Percentiles rank a stretch among this genome's conserved stretches.
Conservation (phyloP, 2,797 vertebrate genomes). For the Pseudomugil gertrudae region DNA sequence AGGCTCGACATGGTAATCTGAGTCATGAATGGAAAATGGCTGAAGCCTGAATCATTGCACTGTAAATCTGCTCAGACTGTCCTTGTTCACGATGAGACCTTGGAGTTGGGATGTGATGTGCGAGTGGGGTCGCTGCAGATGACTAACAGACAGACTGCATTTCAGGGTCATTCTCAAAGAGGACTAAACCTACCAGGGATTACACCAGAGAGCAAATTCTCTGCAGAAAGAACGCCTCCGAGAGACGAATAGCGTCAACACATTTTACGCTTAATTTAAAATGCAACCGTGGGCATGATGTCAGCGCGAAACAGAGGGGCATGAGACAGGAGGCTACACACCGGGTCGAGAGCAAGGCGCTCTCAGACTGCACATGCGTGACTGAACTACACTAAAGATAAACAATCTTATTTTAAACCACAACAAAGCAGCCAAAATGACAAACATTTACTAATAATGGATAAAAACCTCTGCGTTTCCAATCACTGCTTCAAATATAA, state of each 20-base stretch:
- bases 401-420: background rate
- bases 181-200: slow-evolving; percentile 50
- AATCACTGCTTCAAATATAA: background rate
- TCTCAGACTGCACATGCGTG: background rate
- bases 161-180: slow-evolving; percentile 58
- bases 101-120: slow-evolving; percentile 44
- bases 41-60: slow-evolving; percentile 49
- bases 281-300: slow-evolving; percentile 45
- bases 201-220: slow-evolving; percentile 67
- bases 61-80: slow-evolving; percentile 37
- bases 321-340: slow-evolving; percentile 27
- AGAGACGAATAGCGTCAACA: slow-evolving; percentile 67
- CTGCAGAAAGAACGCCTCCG: slow-evolving; percentile 44
- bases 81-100: slow-evolving; percentile 60
- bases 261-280: slow-evolving; percentile 73
- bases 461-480: background rate
- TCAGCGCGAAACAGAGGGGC: slow-evolving; percentile 57
- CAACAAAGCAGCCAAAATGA: background rate
- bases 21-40: slow-evolving; percentile 42
- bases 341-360: background rate
- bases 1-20: slow-evolving; percentile 34
- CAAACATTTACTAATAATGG: background rate
- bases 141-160: slow-evolving; percentile 54
- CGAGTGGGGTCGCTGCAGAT: slow-evolving; percentile 17
- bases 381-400: background rate